phyloP scores from a whole-genome alignment of 2,113 vertebrate species.

The Clarias magur region DNA sequence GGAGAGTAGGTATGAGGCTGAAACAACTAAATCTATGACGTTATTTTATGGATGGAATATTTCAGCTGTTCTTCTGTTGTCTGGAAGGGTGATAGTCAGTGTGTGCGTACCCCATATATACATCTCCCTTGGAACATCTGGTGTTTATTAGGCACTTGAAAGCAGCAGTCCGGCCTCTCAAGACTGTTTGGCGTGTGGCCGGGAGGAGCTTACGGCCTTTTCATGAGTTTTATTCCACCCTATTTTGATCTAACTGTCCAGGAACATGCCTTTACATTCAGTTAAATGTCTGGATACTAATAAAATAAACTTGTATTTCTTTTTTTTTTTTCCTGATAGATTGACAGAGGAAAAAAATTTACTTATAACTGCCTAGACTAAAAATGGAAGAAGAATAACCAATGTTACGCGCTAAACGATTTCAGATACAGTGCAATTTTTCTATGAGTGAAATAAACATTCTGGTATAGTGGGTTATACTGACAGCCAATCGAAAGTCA shows the following conservation, averaged over 20 bases:
- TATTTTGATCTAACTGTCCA: conserved; percentile 11
- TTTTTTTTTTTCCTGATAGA: neutral
- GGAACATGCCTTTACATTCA: conserved; percentile 15
- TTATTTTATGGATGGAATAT: conserved; percentile 50
- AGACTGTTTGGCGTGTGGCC: conserved; percentile 71
- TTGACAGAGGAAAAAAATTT: conserved; percentile 12
- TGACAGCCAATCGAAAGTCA: neutral
- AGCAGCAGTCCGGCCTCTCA: conserved; percentile 65
- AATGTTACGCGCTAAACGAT: neutral
- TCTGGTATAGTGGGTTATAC: neutral
- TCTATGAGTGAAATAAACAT: neutral
- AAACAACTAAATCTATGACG: conserved; percentile 23
- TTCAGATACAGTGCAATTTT: neutral
- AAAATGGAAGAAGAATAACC: neutral
- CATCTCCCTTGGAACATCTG: conserved; percentile 75
- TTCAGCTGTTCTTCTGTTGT: conserved; percentile 60
- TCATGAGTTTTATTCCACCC: conserved; percentile 17
- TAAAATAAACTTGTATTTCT: neutral
- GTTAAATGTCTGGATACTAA: neutral
- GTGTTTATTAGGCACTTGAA: conserved; percentile 75
- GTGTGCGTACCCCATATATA: conserved; percentile 70
- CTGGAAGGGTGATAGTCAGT: conserved; percentile 64
- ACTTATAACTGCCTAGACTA: neutral
- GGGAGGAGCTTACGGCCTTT: conserved; percentile 57
- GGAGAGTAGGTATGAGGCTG: neutral